Percentiles rank a stretch among this genome's conserved stretches.
Conservation (phyloP, 2,797 vertebrate species). For the Florisuga fusca region DNA sequence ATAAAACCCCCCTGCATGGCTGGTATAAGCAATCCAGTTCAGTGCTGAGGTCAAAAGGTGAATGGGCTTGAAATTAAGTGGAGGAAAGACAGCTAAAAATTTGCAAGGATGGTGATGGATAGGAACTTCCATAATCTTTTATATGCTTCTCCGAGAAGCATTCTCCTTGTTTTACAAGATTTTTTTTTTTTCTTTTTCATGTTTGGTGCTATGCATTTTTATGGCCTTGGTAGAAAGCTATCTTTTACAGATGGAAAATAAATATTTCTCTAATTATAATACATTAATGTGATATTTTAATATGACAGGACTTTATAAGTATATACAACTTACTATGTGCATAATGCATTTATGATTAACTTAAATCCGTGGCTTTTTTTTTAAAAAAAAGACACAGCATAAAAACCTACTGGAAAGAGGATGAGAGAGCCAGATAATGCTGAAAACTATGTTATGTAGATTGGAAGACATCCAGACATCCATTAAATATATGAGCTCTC, state of each 20-base stretch:
- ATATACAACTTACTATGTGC: not conserved
- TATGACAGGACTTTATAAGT: not conserved
- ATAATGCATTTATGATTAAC: not conserved
- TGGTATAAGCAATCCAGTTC: not conserved
- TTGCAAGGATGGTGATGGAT: not conserved
- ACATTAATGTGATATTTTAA: not conserved
- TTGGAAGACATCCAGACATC: not conserved
- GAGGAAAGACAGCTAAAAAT: not conserved
- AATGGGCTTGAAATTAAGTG: not conserved
- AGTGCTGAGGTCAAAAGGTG: not conserved
- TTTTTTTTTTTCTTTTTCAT: not conserved
- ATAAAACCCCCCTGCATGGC: not conserved
- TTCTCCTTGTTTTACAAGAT: not conserved
- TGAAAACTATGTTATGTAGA: not conserved
- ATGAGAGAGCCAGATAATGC: not conserved
- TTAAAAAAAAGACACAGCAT: not conserved
- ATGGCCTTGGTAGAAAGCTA: not conserved
- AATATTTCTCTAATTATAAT: not conserved
- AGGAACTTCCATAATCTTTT: not conserved
- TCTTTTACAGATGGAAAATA: not conserved
- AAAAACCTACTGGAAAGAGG: not conserved
- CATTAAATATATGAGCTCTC: not conserved
- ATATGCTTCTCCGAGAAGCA: not conserved
- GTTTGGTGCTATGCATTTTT: not conserved
- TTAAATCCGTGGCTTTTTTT: not conserved